phyloP scores from a whole-genome alignment of 2,113 vertebrate genomes.

The Cyprinodon variegatus region DNA sequence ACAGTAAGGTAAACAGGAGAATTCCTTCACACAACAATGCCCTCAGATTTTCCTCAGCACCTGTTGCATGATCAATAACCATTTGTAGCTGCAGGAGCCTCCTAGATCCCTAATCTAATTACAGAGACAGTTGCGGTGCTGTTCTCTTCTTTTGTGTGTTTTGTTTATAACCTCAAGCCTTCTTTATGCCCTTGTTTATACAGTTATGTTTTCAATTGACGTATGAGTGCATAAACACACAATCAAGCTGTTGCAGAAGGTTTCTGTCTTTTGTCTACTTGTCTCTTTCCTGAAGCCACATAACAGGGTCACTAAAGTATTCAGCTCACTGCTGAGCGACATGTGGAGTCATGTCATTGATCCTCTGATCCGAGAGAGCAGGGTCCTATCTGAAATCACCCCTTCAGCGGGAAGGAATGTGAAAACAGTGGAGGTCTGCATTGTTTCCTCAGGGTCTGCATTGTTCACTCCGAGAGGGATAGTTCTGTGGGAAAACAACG shows the following conservation, averaged over 20 bases:
- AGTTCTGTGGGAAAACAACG: neutral
- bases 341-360: constrained; percentile 53
- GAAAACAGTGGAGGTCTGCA: constrained; percentile 37
- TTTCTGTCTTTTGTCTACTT: neutral
- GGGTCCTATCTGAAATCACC: constrained; percentile 37
- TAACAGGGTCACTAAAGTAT: constrained; percentile 40
- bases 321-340: constrained; percentile 23
- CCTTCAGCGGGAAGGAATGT: constrained; percentile 48
- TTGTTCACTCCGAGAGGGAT: constrained; percentile 32
- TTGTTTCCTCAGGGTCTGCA: constrained; percentile 9
- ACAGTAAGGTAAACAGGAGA: neutral
- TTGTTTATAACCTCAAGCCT: neutral
- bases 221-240: neutral
- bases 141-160: neutral
- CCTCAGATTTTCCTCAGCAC: constrained; percentile 2
- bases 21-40: neutral
- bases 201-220: neutral
- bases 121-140: neutral
- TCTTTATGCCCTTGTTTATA: neutral
- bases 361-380: constrained; percentile 32
- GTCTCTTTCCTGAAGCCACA: neutral
- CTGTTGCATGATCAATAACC: constrained; percentile 55
- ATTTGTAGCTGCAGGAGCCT: constrained; percentile 28
- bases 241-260: neutral
- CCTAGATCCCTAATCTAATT: constrained; percentile 35